phyloP scores from a whole-genome alignment of 2,888 invertebrate genomes.

The Yponomeuta sedellus region DNA sequence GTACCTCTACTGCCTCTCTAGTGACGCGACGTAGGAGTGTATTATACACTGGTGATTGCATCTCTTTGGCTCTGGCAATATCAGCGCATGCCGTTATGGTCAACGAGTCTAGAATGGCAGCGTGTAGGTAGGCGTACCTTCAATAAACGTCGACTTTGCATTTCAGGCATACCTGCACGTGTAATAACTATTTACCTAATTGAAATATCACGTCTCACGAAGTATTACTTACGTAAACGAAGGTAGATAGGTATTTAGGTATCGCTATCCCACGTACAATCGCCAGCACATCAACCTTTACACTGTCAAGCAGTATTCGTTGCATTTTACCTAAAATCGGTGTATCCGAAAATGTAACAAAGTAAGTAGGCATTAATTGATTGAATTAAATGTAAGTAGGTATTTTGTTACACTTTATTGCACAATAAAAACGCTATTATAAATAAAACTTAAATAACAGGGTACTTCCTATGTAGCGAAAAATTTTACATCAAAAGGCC shows the following conservation, averaged over 20 bases:
- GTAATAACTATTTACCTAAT: background rate
- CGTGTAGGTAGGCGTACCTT: background rate
- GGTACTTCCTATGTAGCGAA: too few relatives aligned
- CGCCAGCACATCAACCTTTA: too few relatives aligned
- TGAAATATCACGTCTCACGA: background rate
- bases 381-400: too few relatives aligned
- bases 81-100: constrained; percentile 1
- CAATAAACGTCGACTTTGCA: background rate
- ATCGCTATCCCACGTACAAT: too few relatives aligned
- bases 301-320: too few relatives aligned
- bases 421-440: too few relatives aligned
- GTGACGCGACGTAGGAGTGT: background rate
- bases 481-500: too few relatives aligned
- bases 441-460: too few relatives aligned
- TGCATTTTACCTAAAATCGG: too few relatives aligned
- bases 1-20: background rate
- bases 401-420: too few relatives aligned
- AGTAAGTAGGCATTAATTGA: too few relatives aligned
- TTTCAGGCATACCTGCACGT: background rate
- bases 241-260: background rate
- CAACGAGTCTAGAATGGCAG: background rate
- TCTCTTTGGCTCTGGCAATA: background rate
- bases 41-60: background rate
- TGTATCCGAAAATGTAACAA: too few relatives aligned
- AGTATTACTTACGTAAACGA: background rate